phyloP scores from a whole-genome alignment of 2,888 invertebrate genomes.

The Leptinotarsa haldemani region DNA sequence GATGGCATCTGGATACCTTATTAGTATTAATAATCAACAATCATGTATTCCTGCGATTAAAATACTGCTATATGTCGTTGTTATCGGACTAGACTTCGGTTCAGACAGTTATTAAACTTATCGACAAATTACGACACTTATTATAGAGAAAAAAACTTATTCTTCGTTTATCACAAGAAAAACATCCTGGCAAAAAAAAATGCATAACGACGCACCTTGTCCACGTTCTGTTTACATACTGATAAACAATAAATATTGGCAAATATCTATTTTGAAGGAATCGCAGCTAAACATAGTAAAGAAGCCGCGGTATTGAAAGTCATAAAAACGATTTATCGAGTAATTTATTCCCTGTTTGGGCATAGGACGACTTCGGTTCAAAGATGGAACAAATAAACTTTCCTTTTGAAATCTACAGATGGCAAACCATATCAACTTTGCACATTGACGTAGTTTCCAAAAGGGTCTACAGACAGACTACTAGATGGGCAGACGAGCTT shows the following conservation, averaged over 20 bases:
- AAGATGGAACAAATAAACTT: too few relatives aligned
- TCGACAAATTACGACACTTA: not conserved
- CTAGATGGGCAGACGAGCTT: too few relatives aligned
- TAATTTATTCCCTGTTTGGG: conserved; percentile 7
- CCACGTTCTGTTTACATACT: conserved; percentile 8
- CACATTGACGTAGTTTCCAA: too few relatives aligned
- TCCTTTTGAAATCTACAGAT: too few relatives aligned
- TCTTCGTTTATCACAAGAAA: conserved; percentile 1
- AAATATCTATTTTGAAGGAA: conserved; percentile 1
- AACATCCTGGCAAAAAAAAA: not conserved
- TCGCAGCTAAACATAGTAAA: conserved; percentile 4
- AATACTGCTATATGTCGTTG: too few relatives aligned
- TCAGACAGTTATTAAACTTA: too few relatives aligned
- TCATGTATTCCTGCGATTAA: too few relatives aligned
- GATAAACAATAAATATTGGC: conserved; percentile 17
- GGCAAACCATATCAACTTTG: too few relatives aligned
- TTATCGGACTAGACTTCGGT: too few relatives aligned
- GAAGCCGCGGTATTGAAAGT: not conserved
- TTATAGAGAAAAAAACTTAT: not conserved
- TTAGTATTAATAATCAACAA: too few relatives aligned
- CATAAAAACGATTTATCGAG: conserved; percentile 14
- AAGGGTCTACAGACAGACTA: too few relatives aligned
- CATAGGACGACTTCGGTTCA: not conserved
- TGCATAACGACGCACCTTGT: conserved; percentile 1
- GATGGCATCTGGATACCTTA: not conserved